A percentile compares a stretch with the other conserved stretches of the same genome.
phyloP scores from a whole-genome alignment of 2,113 vertebrate genomes.

The Epinephelus fuscoguttatus region DNA sequence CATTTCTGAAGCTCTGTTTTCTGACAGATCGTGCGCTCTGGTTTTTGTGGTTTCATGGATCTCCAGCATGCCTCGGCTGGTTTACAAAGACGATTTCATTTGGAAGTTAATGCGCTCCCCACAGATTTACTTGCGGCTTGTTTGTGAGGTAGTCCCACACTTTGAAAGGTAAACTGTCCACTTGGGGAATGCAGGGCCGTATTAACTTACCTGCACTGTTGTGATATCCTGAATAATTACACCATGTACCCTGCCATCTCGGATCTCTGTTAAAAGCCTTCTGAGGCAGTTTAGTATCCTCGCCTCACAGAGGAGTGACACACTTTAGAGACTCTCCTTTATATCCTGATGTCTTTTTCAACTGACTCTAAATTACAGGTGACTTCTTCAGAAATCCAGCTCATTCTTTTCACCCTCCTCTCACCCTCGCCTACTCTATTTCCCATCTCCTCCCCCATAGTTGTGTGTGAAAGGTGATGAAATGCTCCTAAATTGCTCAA shows the following conservation, averaged over 20 bases:
- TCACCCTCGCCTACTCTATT: conserved; percentile 4
- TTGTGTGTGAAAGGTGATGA: conserved; percentile 43
- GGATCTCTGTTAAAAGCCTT: conserved; percentile 49
- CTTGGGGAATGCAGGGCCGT: conserved; percentile 41
- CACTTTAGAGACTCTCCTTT: conserved; percentile 42
- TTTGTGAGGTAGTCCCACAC: conserved; percentile 46
- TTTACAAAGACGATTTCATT: conserved; percentile 61
- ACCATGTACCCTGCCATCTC: conserved; percentile 56
- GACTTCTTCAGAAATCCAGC: conserved; percentile 8
- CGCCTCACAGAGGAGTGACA: conserved; percentile 45
- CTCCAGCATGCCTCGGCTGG: conserved; percentile 26
- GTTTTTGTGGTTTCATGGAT: conserved; percentile 55
- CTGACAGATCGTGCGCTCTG: conserved; percentile 41
- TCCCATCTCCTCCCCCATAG: conserved; percentile 16
- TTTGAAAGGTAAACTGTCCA: conserved; percentile 60
- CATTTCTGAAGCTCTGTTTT: conserved; percentile 32
- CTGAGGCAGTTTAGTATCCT: conserved; percentile 44
- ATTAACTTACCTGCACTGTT: conserved; percentile 66
- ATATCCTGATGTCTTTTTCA: conserved; percentile 37
- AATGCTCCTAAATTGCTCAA: conserved; percentile 49
- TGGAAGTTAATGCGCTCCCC: conserved; percentile 43
- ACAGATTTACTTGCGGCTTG: conserved; percentile 50
- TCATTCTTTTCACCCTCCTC: conserved; percentile 24
- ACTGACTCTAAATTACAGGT: conserved; percentile 49
- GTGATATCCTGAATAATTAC: conserved; percentile 60